phyloP scores from a whole-genome alignment of 2,113 vertebrate species.

The Enhydra lutris region DNA sequence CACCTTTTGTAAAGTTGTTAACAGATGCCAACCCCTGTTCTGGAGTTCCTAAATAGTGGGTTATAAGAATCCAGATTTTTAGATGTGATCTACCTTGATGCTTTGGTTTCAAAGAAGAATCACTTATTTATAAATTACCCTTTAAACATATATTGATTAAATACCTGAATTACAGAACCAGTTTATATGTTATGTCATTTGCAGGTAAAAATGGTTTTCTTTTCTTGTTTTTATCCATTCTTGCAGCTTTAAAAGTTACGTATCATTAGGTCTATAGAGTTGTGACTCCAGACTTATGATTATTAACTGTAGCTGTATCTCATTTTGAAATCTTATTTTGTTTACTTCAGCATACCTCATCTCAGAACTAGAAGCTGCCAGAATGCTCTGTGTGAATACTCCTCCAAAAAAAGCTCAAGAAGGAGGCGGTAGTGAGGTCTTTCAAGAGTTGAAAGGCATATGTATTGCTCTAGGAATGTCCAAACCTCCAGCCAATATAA shows the following conservation, averaged over 20 bases:
- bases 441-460: conserved; percentile 96
- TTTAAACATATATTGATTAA: conserved; percentile 31
- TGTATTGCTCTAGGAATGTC: conserved; percentile 98
- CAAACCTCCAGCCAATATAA: conserved; percentile 97
- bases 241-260: conserved; percentile 73
- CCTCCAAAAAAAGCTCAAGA: conserved; percentile 92
- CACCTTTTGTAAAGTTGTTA: conserved; percentile 23
- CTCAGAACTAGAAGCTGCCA: conserved; percentile 96
- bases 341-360: conserved; percentile 92
- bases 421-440: conserved; percentile 90
- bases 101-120: conserved; percentile 49
- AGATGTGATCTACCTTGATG: not conserved
- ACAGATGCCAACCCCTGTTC: conserved; percentile 63
- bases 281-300: conserved; percentile 73
- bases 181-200: conserved; percentile 51
- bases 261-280: conserved; percentile 64
- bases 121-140: conserved; percentile 39
- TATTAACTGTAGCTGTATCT: conserved; percentile 70
- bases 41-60: conserved; percentile 22
- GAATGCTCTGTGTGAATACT: conserved; percentile 93
- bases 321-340: conserved; percentile 79
- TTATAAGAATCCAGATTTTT: conserved; percentile 11
- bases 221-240: conserved; percentile 71
- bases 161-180: conserved; percentile 50
- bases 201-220: conserved; percentile 61